Evolutionary conservation across 2,888 invertebrate genomes (phyloP), one percentile per base, ranked within the genome.

Genomic region (Eilema griseolum): DNA sequence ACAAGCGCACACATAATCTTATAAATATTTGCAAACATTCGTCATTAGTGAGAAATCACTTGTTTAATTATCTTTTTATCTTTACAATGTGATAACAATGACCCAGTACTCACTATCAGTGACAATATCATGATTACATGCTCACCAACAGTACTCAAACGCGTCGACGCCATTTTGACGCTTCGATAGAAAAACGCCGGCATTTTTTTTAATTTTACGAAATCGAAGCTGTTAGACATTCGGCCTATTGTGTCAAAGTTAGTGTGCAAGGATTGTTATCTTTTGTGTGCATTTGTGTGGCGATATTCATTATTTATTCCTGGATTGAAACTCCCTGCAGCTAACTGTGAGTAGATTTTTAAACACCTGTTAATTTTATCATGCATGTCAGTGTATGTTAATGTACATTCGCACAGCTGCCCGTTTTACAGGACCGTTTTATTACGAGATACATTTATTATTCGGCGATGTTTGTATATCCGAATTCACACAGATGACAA

Each of bases 11-110:
- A 31, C 33, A 16, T 62, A 33, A 66, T 67, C 57, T 52, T 33
- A 37, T 46, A 37, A 60, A 79, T 83, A 78, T 79, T 80, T 80
- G 64, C 72, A 75, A 69, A 73, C 64, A 73, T 56, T 71, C 72
- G 73, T 80, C 77, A 77, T 66, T 37, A 61, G 52, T 70, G 60
- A 61, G 59, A 69, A 72, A 69, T 67, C 62, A 71, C 63, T 69
- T 76, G 74, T 81, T 72, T 80, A 80, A 79, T 83, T 82, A 83
- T 81, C 79, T 71, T 81, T 70, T 83, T 83, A 86, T 86, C 83
- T 80, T 3, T 65, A 67, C 75, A 79, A 77, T 78, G 74, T 76
- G 75, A 74, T 71, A 81, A 73, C 67, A 71, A 66, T 85, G 79
- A 84, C 83, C 81, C 72, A 78, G 65, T 80, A 76, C 68, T 57